Evolutionary conservation across 2,797 vertebrate genomes (phyloP).

Genomic region (Periophthalmus magnuspinnatus): DNA sequence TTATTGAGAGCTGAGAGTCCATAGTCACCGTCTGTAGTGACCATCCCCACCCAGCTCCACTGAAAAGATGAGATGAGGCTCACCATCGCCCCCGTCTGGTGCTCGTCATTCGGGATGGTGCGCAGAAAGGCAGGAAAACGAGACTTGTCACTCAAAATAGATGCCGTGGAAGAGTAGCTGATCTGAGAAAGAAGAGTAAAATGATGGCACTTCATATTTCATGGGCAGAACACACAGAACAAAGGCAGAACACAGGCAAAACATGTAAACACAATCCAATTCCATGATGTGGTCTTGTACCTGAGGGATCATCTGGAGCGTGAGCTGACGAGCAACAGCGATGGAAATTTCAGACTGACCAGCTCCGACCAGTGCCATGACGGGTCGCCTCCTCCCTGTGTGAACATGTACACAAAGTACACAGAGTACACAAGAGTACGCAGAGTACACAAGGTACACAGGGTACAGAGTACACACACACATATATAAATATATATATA

Average conservation of each 20-base stretch:
- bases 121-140: slow-evolving; percentile 87
- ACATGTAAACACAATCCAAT: too few species aligned
- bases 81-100: slow-evolving; percentile 87
- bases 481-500: too few species aligned
- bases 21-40: slow-evolving; percentile 86
- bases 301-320: slow-evolving; percentile 84
- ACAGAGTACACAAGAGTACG: background rate
- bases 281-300: too few species aligned
- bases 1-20: slow-evolving; percentile 80
- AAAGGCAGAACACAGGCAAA: too few species aligned
- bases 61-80: slow-evolving; percentile 75
- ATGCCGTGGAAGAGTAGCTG: slow-evolving; percentile 86
- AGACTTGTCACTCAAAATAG: slow-evolving; percentile 87
- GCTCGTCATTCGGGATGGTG: slow-evolving; percentile 84
- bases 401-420: slow-evolving; percentile 40
- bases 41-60: slow-evolving; percentile 88
- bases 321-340: slow-evolving; percentile 82
- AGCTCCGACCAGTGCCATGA: slow-evolving; percentile 80
- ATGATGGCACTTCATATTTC: too few species aligned
- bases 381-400: slow-evolving; percentile 36
- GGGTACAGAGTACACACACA: too few species aligned
- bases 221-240: too few species aligned
- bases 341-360: slow-evolving; percentile 83
- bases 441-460: too few species aligned
- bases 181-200: slow-evolving; percentile 73